Evolutionary conservation across 2,113 vertebrate genomes (phyloP), one percentile per base, ranked within the genome.

Genomic region (Arvicanthis niloticus): DNA sequence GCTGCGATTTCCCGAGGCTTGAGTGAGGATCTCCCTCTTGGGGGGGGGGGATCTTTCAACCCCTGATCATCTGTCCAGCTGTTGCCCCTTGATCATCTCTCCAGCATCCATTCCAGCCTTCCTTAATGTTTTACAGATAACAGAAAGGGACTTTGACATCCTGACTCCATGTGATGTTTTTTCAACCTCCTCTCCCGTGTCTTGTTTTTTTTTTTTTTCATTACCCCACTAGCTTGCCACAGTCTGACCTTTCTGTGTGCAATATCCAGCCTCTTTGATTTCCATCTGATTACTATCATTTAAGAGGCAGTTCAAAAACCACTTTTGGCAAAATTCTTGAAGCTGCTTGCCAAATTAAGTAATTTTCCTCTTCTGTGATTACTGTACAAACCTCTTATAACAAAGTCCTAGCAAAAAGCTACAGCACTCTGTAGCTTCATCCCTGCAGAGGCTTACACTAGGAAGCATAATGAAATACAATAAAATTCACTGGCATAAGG

Each of bases 401-500:
- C 10, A 56, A 15, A 77, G 62, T 34, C 13, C 45, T 87, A 56
- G 31, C 6, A 16, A 8, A 40, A 12, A 16, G 16, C 45, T 17
- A 40, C 56, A 11, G 22, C 34, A n/a, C 16, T 51, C 11, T 29
- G 1, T 7, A 15, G 62, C n/a, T n/a, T 1, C 7, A 2, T 5
- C n/a, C 26, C 85, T 58, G 76, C 11, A 6, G 11, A 26, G 29
- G 37, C 26, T 56, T 21, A 37, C 5, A 24, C 67, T 58, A 70
- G 72, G 60, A 78, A 93, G 24, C 24, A 85, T 12, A 37, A 60
- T 8, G 15, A 3, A 68, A 45, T 19, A 34, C 16, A 48, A 45
- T 68, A 56, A 37, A 45, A 76, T 37, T 37, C 75, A 8, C 10
- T 2, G 40, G 42, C 21, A 9, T 37, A 42, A 34, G 15, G n/a